These are phyloP conservation scores for Brachionus plicatilis DNA, from an alignment of 1,140 invertebrate species.

Conservation along the genomic window DNA sequence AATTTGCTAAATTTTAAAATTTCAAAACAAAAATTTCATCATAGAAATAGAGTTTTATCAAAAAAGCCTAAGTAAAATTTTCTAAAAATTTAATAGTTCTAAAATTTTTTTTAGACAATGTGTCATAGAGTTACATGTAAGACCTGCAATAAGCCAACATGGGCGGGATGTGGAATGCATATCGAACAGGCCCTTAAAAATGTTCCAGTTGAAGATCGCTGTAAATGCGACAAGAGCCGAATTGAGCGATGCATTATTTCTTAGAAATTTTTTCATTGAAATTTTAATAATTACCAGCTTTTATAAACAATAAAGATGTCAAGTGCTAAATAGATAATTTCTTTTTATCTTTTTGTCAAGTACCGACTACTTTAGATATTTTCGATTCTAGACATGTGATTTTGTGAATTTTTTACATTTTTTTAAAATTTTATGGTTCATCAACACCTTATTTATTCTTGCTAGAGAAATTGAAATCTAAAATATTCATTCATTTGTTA, in stretches of 20 bases:
- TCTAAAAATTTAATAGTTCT: background rate
- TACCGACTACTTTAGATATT: background rate
- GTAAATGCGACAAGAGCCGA: conserved; percentile 14
- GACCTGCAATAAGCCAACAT: conserved; percentile 33
- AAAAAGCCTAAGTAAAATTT: background rate
- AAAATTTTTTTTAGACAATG: conserved; percentile 1
- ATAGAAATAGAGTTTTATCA: background rate
- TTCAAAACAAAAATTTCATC: background rate
- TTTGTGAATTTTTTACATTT: background rate
- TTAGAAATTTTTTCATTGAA: background rate
- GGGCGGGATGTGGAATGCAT: conserved; percentile 40
- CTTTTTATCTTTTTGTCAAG: background rate
- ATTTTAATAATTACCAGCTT: background rate
- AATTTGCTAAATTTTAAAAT: background rate
- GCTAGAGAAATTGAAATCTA: background rate
- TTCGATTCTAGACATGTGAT: background rate
- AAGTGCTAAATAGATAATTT: background rate
- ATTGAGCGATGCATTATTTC: conserved; percentile 15
- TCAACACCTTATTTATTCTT: background rate
- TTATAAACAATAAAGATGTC: background rate
- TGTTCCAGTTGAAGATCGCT: conserved; percentile 26
- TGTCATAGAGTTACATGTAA: conserved; percentile 31
- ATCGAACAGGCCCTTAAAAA: conserved; percentile 20
- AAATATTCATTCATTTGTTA: background rate
- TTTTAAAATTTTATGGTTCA: background rate